Base-by-base conservation (phyloP, 2,797 vertebrate species). In the Arrhamphus sclerolepis region DNA sequence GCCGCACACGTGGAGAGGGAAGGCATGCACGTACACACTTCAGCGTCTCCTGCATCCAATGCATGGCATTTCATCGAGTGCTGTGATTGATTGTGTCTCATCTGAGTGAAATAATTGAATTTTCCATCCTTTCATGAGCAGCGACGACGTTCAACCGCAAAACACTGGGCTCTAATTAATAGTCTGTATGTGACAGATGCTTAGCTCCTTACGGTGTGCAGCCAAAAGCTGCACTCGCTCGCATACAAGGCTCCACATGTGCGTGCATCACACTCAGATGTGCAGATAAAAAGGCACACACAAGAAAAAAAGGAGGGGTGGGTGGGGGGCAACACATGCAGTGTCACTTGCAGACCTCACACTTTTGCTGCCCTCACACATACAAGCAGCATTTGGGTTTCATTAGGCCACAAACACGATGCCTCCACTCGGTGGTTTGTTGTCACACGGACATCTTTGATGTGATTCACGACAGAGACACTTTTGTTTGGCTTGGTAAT, bases 401-500 rank as follows among this genome's bases (percentile, higher is more conserved):
- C 81, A 92, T 92, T 92, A 92, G 52, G 53, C 60, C 69, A 19
- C 10, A 26, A 83, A 81, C 76, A 81, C 70, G 73, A 69, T 66
- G 80, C 67, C 84, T 72, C 60, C 63, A 55, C 62, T 59, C 49
- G 22, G 91, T 44, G 86, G 90, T 89, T 87, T 82, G 82, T 84
- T 83, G 66, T 85, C 85, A 52, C 79, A 68, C 83, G 85, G 72
- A 66, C 78, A 65, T 54, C 90, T 92, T 92, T 93, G 89, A 94
- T 91, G 88, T 86, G 82, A 85, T 65, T 63, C 60, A 66, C 78
- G 69, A 76, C 80, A 59, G 81, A 87, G 83, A 83, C 79, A 61
- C 86, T 78, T 89, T 92, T 91, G 89, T 93, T 93, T 92, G 85
- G 86, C 88, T 91, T 92, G 85, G 82, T 90, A 93, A 93, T 93